A percentile compares a stretch with the other conserved stretches of the same genome.
phyloP scores from a whole-genome alignment of 2,113 vertebrate species.

The Neomonachus schauinslandi region DNA sequence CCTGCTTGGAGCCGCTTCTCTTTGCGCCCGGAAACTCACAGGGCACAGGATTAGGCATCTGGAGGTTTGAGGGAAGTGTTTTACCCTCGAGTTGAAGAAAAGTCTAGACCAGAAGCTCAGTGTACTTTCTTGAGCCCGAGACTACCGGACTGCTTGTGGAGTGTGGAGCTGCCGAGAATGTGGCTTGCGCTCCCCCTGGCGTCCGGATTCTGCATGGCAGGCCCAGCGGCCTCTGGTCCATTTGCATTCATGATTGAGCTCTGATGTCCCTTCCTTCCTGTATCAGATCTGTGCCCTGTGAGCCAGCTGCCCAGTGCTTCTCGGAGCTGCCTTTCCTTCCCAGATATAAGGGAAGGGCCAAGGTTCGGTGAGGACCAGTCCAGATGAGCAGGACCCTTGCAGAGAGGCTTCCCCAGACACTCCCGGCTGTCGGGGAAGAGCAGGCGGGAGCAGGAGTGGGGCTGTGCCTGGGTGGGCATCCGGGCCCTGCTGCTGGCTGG shows the following conservation, averaged over 20 bases:
- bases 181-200: background rate
- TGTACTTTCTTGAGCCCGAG: background rate
- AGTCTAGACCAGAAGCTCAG: background rate
- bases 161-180: background rate
- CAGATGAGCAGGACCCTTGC: background rate
- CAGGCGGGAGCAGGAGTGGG: slow-evolving; percentile 76
- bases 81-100: background rate
- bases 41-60: background rate
- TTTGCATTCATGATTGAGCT: background rate
- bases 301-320: background rate
- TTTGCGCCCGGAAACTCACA: background rate
- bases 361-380: background rate
- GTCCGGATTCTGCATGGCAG: background rate
- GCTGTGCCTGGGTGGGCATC: background rate
- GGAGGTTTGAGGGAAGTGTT: background rate
- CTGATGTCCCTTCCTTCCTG: background rate
- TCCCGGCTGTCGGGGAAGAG: slow-evolving; percentile 66
- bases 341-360: background rate
- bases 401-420: background rate
- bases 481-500: background rate
- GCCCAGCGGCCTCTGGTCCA: background rate
- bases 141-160: too few relatives aligned
- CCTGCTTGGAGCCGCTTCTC: background rate
- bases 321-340: background rate
- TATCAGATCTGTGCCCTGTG: fast-evolving